These are phyloP conservation scores for Aphrocallistes beatrix DNA, from an alignment of 37 sponge, comb jelly and placozoan genomes.

Conservation along the genomic window DNA sequence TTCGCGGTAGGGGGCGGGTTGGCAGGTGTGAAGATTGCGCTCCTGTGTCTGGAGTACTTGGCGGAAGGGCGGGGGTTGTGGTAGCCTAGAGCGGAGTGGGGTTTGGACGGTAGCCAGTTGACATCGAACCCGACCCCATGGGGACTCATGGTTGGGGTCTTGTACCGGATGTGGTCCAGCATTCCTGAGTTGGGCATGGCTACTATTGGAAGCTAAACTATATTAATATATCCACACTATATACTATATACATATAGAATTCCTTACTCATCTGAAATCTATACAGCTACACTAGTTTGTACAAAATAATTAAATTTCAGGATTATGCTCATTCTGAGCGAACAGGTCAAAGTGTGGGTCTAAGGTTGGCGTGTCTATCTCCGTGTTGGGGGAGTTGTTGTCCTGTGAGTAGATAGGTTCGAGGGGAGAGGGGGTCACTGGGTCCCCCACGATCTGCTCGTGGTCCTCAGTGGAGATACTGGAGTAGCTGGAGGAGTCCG, in stretches of 20 bases:
- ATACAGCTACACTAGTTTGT: background rate
- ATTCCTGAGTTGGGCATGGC: conserved; percentile 14
- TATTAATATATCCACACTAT: too few species aligned
- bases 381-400: background rate
- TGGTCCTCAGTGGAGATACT: background rate
- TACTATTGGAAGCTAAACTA: background rate
- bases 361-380: background rate
- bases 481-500: background rate
- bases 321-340: background rate
- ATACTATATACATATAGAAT: background rate
- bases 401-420: background rate
- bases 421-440: background rate
- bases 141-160: background rate
- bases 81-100: background rate
- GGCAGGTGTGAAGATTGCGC: background rate
- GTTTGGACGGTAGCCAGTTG: background rate
- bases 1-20: background rate
- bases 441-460: background rate
- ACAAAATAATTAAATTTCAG: background rate
- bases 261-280: background rate
- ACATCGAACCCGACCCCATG: background rate
- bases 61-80: background rate
- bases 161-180: conserved; percentile 1
- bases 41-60: conserved; percentile 11
- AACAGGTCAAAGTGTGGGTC: background rate